These are phyloP conservation scores for Aporophyla nigra DNA, from an alignment of 2,888 invertebrate genomes.

Conservation along the genomic window DNA sequence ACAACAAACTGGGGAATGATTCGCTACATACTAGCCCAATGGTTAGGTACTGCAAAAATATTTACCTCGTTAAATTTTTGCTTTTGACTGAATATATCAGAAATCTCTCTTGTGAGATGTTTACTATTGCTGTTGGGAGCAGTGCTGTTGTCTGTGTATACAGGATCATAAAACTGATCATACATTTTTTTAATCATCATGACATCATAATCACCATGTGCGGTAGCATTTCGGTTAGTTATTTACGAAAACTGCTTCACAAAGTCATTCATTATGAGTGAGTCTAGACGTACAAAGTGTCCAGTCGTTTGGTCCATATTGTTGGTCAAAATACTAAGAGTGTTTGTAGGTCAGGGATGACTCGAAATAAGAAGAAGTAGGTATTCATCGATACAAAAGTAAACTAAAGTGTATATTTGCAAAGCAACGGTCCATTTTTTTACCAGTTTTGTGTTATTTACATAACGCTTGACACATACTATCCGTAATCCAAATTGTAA, in stretches of 20 bases:
- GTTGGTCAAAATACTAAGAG: slow-evolving; percentile 12
- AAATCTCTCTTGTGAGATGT: background rate
- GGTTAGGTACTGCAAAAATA: background rate
- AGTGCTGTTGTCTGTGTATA: background rate
- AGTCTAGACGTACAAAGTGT: slow-evolving; percentile 23
- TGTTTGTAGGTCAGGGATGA: slow-evolving; percentile 43
- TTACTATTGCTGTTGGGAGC: too few species aligned
- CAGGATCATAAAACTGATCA: background rate
- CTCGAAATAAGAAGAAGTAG: slow-evolving; percentile 6
- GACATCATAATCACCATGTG: too few species aligned
- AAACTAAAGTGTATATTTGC: slow-evolving; percentile 24
- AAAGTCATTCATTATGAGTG: slow-evolving; percentile 8
- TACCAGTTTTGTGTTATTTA: slow-evolving; percentile 31
- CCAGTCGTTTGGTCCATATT: slow-evolving; percentile 11
- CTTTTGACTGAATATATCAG: background rate
- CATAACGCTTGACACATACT: slow-evolving; percentile 32
- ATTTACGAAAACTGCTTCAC: background rate
- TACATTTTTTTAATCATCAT: too few species aligned
- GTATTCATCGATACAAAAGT: slow-evolving; percentile 30
- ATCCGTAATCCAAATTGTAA: slow-evolving; percentile 30
- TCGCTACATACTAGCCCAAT: background rate
- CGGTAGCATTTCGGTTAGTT: background rate
- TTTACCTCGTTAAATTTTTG: background rate
- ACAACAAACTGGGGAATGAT: background rate
- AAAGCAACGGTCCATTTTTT: slow-evolving; percentile 4